Percentiles rank a stretch among this genome's conserved stretches.
Evolutionary conservation across 2,797 vertebrate genomes (phyloP).

Genomic region (Scolopax rusticola): DNA sequence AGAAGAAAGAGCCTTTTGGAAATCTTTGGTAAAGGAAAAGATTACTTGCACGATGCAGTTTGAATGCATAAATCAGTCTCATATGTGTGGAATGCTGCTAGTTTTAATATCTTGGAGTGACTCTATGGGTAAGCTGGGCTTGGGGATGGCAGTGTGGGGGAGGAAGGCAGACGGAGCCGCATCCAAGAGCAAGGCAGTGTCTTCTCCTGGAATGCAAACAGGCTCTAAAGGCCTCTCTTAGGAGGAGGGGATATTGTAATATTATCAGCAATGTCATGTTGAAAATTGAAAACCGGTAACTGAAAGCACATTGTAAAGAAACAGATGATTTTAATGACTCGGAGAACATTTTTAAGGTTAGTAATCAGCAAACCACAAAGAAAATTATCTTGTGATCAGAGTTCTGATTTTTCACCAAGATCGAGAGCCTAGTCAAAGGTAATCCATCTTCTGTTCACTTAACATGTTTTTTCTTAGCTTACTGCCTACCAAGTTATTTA

Average conservation of each 20-base stretch:
- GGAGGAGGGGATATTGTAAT: constrained; percentile 37
- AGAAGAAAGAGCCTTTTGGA: constrained; percentile 8
- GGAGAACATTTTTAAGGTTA: constrained; percentile 45
- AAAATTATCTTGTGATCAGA: constrained; percentile 50
- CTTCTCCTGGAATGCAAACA: constrained; percentile 16
- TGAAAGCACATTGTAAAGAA: constrained; percentile 50
- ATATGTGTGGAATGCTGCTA: not conserved
- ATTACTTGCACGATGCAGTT: not conserved
- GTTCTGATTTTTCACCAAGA: constrained; percentile 58
- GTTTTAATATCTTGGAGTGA: not conserved
- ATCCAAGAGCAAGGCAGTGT: not conserved
- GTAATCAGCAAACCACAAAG: constrained; percentile 65
- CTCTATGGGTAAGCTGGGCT: not conserved
- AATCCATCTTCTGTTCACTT: constrained; percentile 34
- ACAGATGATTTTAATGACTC: constrained; percentile 43
- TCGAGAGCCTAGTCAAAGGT: not conserved
- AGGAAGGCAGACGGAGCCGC: constrained; percentile 10
- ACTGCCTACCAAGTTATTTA: not conserved
- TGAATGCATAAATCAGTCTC: constrained; percentile 45
- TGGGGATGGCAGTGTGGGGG: not conserved
- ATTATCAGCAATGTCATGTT: constrained; percentile 10
- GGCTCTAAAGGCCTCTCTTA: not conserved
- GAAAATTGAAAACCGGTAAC: constrained; percentile 48
- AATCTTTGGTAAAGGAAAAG: constrained; percentile 17
- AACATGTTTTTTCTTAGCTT: constrained; percentile 22